Evolutionary conservation across 2,888 invertebrate species (phyloP), one percentile per base, ranked within the genome.

Genomic region (Digitonthophagus gazella): DNA sequence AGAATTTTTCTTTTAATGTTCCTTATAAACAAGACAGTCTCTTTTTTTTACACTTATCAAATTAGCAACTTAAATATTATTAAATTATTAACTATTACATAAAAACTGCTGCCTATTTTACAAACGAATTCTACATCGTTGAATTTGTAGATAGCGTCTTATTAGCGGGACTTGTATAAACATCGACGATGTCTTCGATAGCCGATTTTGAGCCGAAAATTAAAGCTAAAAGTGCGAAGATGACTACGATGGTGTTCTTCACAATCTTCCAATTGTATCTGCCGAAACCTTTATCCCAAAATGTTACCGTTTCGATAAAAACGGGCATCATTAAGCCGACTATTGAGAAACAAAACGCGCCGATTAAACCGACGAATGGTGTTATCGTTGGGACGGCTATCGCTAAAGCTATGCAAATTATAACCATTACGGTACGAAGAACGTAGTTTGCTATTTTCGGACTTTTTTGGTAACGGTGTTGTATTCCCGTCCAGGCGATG

Each of bases 281-380:
- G 3, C 93, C 93, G 71, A 92, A 93, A 56, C 93, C 93, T 73
- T 89, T 88, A 68, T 94, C 90, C 94, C 95, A 95, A 81, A 88
- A 93, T 0, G 93, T 93, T 71, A 96, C 86, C 2, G 93, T 87
- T 84, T 97, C 96, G 72, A 97, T 91, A 70, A 93, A 85, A 1
- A 89, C 93, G 0, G 97, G 97, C 65, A 93, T 90, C 67, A 97
- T 89, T 44, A 97, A 89, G 14, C 97, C 97, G 16, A 97, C 87
- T 74, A 95, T 91, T 5, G 96, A 95, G 81, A 96, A 95, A 79
- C 96, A 96, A 79, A 97, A 91, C 58, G 97, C 96, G 73, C 97
- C 97, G 73, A 97, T 96, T 64, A 97, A 86, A 4, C 93, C 92
- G 82, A 97, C 95, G 80, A 97, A 94, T 0, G 97, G 93, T 8